Evolutionary conservation across 2,888 invertebrate genomes (phyloP).

Genomic region (Ennomos erosarius): DNA sequence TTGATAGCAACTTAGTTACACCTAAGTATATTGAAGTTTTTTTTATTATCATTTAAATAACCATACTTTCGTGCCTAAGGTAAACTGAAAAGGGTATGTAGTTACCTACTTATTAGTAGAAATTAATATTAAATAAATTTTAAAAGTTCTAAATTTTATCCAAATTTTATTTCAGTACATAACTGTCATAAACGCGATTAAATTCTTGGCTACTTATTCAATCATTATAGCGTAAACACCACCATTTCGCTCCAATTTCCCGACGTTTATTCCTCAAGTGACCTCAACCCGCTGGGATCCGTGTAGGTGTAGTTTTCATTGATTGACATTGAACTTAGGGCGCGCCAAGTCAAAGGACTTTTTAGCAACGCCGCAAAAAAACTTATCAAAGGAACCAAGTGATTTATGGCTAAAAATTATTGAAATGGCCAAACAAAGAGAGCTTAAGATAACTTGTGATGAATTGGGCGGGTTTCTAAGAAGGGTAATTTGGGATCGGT

Average conservation of each 20-base stretch:
- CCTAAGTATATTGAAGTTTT: too few relatives aligned
- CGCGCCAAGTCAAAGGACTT: conserved; percentile 26
- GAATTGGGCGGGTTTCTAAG: conserved; percentile 20
- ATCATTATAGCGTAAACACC: background rate
- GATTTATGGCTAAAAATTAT: conserved; percentile 28
- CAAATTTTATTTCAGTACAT: too few relatives aligned
- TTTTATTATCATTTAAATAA: too few relatives aligned
- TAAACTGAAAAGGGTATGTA: too few relatives aligned
- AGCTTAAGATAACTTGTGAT: conserved; percentile 23
- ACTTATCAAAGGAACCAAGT: conserved; percentile 23
- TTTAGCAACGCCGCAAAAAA: conserved; percentile 15
- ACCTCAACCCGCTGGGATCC: conserved; percentile 9
- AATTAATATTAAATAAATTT: too few relatives aligned
- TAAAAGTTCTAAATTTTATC: background rate
- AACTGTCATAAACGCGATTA: too few relatives aligned
- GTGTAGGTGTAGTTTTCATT: conserved; percentile 22
- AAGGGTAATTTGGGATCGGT: conserved; percentile 17
- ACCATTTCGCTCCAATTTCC: background rate
- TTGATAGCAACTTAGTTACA: background rate
- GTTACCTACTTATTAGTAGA: too few relatives aligned
- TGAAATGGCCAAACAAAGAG: conserved; percentile 27
- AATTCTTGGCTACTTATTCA: too few relatives aligned
- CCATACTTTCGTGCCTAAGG: too few relatives aligned
- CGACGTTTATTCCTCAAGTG: conserved; percentile 1
- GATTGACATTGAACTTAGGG: conserved; percentile 34